Conservation (phyloP, 2,797 vertebrate genomes). For the Galagoides demidoff region DNA sequence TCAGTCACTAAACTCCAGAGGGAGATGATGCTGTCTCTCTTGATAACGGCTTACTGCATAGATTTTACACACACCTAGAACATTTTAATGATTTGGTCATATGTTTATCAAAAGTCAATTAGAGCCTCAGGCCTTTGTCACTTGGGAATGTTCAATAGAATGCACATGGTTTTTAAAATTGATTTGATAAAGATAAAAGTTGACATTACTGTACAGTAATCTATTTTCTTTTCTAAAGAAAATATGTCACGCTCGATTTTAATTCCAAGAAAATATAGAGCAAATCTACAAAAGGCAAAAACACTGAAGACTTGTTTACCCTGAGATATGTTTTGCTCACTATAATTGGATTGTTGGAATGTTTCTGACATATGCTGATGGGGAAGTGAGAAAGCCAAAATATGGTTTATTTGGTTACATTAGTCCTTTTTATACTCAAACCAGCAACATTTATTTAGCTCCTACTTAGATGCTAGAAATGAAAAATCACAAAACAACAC, state of each 20-base stretch:
- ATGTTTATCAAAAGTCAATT: slow-evolving; percentile 69
- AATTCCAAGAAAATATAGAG: slow-evolving; percentile 49
- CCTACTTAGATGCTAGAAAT: not conserved
- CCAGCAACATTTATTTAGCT: not conserved
- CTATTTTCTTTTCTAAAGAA: slow-evolving; percentile 70
- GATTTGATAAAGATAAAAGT: slow-evolving; percentile 66
- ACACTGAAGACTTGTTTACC: slow-evolving; percentile 15
- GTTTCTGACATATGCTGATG: slow-evolving; percentile 51
- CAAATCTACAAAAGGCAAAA: slow-evolving; percentile 50
- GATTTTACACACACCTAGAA: not conserved
- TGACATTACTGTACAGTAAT: slow-evolving; percentile 52
- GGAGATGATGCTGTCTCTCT: not conserved
- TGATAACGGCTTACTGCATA: not conserved
- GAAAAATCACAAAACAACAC: not conserved
- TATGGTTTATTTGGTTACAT: slow-evolving; percentile 24
- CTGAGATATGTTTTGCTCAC: slow-evolving; percentile 23
- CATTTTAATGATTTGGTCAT: not conserved
- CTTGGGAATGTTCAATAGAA: not conserved
- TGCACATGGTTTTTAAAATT: slow-evolving; percentile 47
- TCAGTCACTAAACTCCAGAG: not conserved
- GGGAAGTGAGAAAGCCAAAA: slow-evolving; percentile 4
- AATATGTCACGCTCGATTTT: slow-evolving; percentile 63
- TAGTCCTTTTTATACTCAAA: slow-evolving; percentile 1
- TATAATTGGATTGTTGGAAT: slow-evolving; percentile 50
- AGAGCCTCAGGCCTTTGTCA: slow-evolving; percentile 57